Conservation (phyloP, 2,888 invertebrate species). For the Camponotus fellah region DNA sequence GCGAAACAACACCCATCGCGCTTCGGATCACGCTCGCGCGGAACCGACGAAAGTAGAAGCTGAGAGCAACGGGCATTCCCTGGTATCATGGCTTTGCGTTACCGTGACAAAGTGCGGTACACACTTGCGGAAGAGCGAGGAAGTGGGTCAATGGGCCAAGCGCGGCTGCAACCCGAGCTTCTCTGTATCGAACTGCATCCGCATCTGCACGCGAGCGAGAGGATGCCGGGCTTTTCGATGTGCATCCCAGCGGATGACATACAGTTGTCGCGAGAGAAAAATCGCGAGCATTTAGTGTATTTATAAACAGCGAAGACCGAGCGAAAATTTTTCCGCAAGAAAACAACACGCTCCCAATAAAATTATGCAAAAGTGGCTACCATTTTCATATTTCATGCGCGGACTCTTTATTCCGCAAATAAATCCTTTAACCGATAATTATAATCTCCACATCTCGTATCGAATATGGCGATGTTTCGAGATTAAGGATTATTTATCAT, state of each 20-base stretch:
- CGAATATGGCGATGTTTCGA: neutral
- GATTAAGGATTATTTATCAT: neutral
- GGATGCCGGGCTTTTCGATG: neutral
- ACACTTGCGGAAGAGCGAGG: slow-evolving; percentile 40
- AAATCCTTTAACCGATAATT: neutral
- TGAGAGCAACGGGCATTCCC: neutral
- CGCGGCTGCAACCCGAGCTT: slow-evolving; percentile 57
- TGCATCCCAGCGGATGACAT: neutral
- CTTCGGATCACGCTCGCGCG: slow-evolving; percentile 4
- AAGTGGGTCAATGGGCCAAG: slow-evolving; percentile 78
- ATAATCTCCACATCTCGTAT: neutral
- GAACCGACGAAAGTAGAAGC: slow-evolving; percentile 27
- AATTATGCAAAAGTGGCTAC: neutral
- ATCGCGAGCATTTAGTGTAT: neutral
- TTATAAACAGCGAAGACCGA: neutral
- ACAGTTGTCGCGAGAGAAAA: neutral
- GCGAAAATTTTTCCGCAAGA: neutral
- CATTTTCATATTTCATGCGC: neutral
- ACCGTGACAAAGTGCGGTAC: slow-evolving; percentile 40
- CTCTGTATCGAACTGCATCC: slow-evolving; percentile 72
- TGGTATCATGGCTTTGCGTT: slow-evolving; percentile 46
- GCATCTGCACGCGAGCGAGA: slow-evolving; percentile 60
- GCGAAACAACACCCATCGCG: neutral
- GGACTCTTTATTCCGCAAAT: neutral
- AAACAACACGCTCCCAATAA: neutral